Conservation (phyloP, 2,888 invertebrate genomes). For the Netelia inedita region DNA sequence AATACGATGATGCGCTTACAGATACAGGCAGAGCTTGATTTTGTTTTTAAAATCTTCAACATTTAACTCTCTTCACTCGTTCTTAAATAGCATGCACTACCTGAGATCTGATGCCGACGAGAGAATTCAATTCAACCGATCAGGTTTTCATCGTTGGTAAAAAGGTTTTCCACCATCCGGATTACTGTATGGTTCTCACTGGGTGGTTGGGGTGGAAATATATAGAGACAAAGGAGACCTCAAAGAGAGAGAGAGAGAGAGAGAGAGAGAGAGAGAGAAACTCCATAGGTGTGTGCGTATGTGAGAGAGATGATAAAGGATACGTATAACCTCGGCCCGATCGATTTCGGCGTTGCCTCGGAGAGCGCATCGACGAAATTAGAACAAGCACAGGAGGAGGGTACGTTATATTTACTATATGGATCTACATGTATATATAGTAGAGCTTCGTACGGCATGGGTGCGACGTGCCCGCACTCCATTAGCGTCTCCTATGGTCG, state of each 20-base stretch:
- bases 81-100: constrained; percentile 13
- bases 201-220: constrained; percentile 24
- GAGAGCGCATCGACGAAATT: constrained; percentile 68
- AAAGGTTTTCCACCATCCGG: constrained; percentile 34
- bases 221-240: background rate
- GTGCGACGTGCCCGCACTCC: no score
- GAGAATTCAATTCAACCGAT: constrained; percentile 20
- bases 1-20: no score
- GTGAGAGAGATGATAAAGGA: constrained; percentile 48
- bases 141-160: constrained; percentile 29
- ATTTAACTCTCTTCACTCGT: background rate
- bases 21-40: no score
- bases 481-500: no score
- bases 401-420: constrained; percentile 55
- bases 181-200: constrained; percentile 29
- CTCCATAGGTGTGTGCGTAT: constrained; percentile 7
- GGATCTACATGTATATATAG: constrained; percentile 33
- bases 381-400: constrained; percentile 65
- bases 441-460: no score
- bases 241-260: no score
- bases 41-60: background rate
- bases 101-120: background rate
- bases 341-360: constrained; percentile 68
- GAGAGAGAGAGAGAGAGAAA: constrained; percentile 12
- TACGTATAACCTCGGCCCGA: constrained; percentile 67